Percentiles rank a stretch among this genome's conserved stretches.
These are phyloP conservation scores for Monoplex corrugatus DNA, from an alignment of 2,888 invertebrate species.

Conservation along the genomic window DNA sequence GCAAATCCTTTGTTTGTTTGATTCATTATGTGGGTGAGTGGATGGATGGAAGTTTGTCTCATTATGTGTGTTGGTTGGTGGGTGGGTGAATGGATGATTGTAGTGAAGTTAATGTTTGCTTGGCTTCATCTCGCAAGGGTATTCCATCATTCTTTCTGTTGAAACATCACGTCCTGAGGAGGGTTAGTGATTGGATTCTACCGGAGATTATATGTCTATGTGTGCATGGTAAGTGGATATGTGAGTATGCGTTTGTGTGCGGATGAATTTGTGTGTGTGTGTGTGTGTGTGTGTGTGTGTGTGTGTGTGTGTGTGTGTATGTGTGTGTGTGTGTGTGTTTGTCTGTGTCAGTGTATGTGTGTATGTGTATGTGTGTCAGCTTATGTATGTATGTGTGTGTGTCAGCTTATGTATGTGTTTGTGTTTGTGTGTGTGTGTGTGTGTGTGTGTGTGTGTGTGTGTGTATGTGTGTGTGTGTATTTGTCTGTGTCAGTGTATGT, in stretches of 20 bases:
- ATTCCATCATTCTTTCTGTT: neutral
- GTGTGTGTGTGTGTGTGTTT: neutral
- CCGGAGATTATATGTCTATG: too few species aligned
- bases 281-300: constrained; percentile 25
- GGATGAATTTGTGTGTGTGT: constrained; percentile 7
- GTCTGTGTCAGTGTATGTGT: neutral
- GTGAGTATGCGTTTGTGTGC: neutral
- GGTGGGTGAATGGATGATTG: neutral
- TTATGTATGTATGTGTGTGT: too few species aligned
- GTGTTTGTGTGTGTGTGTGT: too few species aligned
- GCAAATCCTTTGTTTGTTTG: neutral
- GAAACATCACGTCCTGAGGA: neutral
- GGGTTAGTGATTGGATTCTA: constrained; percentile 3
- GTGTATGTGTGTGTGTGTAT: too few species aligned
- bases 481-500: too few species aligned
- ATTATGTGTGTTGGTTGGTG: neutral
- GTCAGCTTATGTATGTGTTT: too few species aligned
- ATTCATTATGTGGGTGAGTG: neutral
- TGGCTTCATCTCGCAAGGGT: too few species aligned
- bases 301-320: neutral
- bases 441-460: too few species aligned
- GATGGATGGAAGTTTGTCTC: neutral
- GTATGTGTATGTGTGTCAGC: too few species aligned
- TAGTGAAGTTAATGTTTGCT: too few species aligned
- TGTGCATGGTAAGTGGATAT: neutral